Evolutionary conservation across 2,888 invertebrate species (phyloP), one percentile per base, ranked within the genome.

Genomic region (Orthosia gothica): DNA sequence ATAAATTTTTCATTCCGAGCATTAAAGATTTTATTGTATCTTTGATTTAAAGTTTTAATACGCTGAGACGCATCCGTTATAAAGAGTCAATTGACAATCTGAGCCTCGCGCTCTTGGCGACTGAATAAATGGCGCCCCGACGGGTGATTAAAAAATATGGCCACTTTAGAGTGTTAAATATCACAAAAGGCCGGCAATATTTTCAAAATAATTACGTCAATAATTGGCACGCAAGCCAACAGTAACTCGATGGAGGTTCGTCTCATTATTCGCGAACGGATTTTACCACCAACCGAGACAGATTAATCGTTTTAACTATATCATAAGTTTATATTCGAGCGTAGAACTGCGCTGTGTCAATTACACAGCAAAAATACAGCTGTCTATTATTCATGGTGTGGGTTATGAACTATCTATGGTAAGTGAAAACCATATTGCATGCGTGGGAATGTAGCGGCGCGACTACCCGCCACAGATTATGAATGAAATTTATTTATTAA

Each of bases 151-250:
- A 95, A 94, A 94, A 92, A 94, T 94, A 95, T 93, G 85, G 90
- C 93, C 92, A 89, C 92, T 92, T 94, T 91, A 91, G 86, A 89
- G 92, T 92, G 93, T 93, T 94, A 94, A 96, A 95, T 94, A 94
- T 93, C 91, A 93, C 93, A 94, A 94, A 94, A 93, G 92, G 91
- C 90, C 78, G 91, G 92, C 92, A 93, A 96, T 96, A 96, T 95
- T 95, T 96, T 96, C 92, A 95, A 95, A 94, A 95, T 96, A 96
- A 96, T 95, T 95, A 95, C 96, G 93, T 93, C 95, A 95, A 96
- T 96, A 96, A 96, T 96, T 96, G 96, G 95, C 95, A 95, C 95
- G 95, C 94, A 92, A 93, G 92, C 83, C 76, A 85, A 89, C 89
- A 89, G 90, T 90, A 87, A 82, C 91, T 91, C 88, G 92, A 90